Evolutionary conservation across 2,888 invertebrate genomes (phyloP).

Genomic region (Physocephala rufipes): DNA sequence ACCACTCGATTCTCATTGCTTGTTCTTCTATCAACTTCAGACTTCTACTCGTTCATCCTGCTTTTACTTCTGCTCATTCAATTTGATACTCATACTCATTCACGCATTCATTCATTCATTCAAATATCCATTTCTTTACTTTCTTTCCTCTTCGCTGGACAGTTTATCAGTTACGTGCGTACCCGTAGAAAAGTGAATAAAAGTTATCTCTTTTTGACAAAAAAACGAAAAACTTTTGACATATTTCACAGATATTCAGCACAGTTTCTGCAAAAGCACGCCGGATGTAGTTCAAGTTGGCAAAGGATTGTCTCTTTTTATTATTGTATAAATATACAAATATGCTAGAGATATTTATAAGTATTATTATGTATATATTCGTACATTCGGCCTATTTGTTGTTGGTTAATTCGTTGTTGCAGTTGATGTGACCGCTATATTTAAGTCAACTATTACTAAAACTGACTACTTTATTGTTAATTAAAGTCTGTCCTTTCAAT

Average conservation of each 20-base stretch:
- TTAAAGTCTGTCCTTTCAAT: no score
- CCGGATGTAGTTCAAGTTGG: constrained; percentile 14
- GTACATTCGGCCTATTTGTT: not conserved
- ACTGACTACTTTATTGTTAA: not conserved
- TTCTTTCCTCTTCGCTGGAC: not conserved
- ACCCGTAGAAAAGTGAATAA: not conserved
- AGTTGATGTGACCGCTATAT: not conserved
- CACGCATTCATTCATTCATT: no score
- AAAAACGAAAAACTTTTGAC: constrained; percentile 27
- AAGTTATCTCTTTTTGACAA: no score
- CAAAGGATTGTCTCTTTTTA: constrained; percentile 4
- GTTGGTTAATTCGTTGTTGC: not conserved
- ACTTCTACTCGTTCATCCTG: not conserved
- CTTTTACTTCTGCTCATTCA: no score
- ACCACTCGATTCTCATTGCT: not conserved
- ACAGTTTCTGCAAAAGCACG: constrained; percentile 7
- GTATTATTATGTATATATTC: no score
- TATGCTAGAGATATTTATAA: no score
- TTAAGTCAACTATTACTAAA: constrained; percentile 17
- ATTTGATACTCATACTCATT: no score
- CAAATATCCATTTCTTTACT: no score
- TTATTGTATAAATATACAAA: not conserved
- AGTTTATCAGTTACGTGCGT: not conserved
- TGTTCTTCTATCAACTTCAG: not conserved
- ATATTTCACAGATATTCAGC: constrained; percentile 25